phyloP scores from a whole-genome alignment of 2,888 invertebrate genomes.

The Apamea anceps region DNA sequence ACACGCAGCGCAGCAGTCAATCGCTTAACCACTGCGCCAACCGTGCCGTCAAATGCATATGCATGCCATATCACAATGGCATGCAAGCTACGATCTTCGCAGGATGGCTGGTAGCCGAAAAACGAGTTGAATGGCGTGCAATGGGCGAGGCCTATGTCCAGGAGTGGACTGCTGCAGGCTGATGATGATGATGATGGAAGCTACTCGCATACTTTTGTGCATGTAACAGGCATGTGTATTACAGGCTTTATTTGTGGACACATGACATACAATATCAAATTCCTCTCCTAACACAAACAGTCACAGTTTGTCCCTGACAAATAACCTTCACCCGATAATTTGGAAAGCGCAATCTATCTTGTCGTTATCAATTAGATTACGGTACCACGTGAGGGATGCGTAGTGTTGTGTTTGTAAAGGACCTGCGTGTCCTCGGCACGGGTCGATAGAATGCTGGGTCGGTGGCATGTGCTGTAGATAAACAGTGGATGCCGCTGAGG shows the following conservation, averaged over 20 bases:
- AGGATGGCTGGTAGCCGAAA: neutral
- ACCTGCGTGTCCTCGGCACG: slow-evolving; percentile 47
- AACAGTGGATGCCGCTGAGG: slow-evolving; percentile 66
- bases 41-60: too few species aligned
- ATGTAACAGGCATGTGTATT: too few species aligned
- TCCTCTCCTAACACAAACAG: neutral
- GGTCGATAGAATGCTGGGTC: slow-evolving; percentile 69
- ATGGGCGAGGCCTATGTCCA: neutral
- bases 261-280: neutral
- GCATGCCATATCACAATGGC: neutral
- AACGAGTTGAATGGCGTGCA: neutral
- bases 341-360: slow-evolving; percentile 47
- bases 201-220: neutral
- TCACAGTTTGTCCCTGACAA: slow-evolving; percentile 1
- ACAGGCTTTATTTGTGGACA: neutral
- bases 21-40: too few species aligned
- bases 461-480: slow-evolving; percentile 61
- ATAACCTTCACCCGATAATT: slow-evolving; percentile 31
- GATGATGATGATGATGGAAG: neutral
- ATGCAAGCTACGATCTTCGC: neutral
- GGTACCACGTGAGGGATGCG: slow-evolving; percentile 17
- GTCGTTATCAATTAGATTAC: slow-evolving; percentile 54
- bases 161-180: neutral
- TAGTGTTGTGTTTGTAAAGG: slow-evolving; percentile 37
- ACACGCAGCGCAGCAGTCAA: too few species aligned